Evolutionary conservation across 92 coral and sea anemone genomes (phyloP).

Genomic region (Isaurus tuberculatus): DNA sequence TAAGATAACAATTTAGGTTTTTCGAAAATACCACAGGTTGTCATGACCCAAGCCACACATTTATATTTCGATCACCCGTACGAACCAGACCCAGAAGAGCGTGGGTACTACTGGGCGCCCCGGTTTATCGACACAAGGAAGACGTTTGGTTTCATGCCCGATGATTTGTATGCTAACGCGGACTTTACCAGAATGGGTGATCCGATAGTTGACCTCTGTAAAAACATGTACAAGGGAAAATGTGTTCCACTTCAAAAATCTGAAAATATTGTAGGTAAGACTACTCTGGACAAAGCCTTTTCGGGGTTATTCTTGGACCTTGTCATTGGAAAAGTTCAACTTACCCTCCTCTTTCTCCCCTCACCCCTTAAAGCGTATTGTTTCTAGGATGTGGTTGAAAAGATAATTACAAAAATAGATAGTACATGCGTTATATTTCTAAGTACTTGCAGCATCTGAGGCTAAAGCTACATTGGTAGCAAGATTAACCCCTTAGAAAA

Average conservation of each 20-base stretch:
- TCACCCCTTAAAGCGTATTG: no score
- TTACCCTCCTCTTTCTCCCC: background rate
- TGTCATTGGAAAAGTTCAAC: background rate
- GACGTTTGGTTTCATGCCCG: slow-evolving; percentile 98
- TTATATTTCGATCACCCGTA: slow-evolving; percentile 97
- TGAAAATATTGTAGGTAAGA: slow-evolving; percentile 81
- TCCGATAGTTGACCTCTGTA: slow-evolving; percentile 78
- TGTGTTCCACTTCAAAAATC: slow-evolving; percentile 85
- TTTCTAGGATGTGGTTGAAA: no score
- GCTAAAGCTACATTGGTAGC: no score
- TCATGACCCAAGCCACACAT: slow-evolving; percentile 96
- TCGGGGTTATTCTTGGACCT: background rate
- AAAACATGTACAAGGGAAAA: slow-evolving; percentile 85
- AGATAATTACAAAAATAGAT: no score
- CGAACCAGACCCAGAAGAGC: slow-evolving; percentile 99
- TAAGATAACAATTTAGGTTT: no score
- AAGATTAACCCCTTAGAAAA: no score
- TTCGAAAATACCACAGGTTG: slow-evolving; percentile 61
- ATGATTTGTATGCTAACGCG: slow-evolving; percentile 89
- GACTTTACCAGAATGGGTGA: slow-evolving; percentile 86
- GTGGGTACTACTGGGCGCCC: slow-evolving; percentile 99
- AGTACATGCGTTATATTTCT: no score
- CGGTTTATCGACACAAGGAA: slow-evolving; percentile 92
- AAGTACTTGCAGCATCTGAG: no score
- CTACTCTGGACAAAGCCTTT: no score